Base-by-base conservation (phyloP, 2,113 vertebrate species). In the Benitochromis conjunctus region DNA sequence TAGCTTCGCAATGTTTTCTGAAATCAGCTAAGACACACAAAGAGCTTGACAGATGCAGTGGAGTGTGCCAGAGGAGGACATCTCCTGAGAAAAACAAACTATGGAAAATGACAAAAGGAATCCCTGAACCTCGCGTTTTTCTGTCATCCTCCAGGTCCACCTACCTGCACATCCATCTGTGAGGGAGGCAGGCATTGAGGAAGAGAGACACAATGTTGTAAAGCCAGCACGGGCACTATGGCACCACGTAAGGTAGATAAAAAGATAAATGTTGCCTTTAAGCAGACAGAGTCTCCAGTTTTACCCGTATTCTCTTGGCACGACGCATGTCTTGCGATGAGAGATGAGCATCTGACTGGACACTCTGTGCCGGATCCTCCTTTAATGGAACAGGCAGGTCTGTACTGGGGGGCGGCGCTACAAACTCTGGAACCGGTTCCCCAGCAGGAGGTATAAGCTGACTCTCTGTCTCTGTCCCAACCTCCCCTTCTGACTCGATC, bases 131-230 rank as follows among this genome's bases (percentile, higher is more conserved):
- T 60, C 2, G 4, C 1, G 9, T 78, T 78, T 86, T 79, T 60
- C 64, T 62, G 55, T 29, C 58, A 26, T 66, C 79, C 56, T 82
- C 83, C 74, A 41, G 43, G 31, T 83, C 78, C 81, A 95, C 98
- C 95, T 98, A 99, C 98, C 98, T 98, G 98, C 94, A 97, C 96
- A 95, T 99, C 98, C 97, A 97, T 92, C 98, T 99, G 92, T 94
- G 96, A 94, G 94, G 97, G 95, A 85, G 84, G 92, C 86, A 82
- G 81, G 71, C 94, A 94, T 83, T 92, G 69, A 93, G 88, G 91
- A 89, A 94, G 87, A 96, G 84, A 96, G 86, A 96, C 90, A 95
- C 24, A 95, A 16, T 24, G 79, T 88, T 92, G 92, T 95, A 82
- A 96, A 93, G 57, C 36, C 81, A 80, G 79, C 51, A 57, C 8